A percentile compares a stretch with the other conserved stretches of the same genome.
Conservation (phyloP, 2,113 vertebrate species). For the Cygnus buccinator region DNA sequence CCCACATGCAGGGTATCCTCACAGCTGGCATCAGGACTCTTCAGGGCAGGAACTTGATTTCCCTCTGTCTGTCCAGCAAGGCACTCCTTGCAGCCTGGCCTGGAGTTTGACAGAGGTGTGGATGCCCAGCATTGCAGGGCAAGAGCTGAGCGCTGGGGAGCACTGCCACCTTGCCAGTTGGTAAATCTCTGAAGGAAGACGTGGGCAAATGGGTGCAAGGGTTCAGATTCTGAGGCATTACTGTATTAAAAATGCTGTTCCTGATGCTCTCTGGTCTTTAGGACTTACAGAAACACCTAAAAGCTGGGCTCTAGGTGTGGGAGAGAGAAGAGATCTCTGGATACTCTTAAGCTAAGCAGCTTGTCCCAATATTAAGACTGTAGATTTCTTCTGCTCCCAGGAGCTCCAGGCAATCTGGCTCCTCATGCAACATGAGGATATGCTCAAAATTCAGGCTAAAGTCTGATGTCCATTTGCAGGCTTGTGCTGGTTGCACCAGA, state of each 20-base stretch:
- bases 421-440: not conserved
- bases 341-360: not conserved
- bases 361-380: accelerated
- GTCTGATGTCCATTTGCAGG: not conserved
- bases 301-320: not conserved
- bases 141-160: not conserved
- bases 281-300: not conserved
- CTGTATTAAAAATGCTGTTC: not conserved
- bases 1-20: not conserved
- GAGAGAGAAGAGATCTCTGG: not conserved
- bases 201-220: accelerated
- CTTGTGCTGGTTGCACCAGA: not conserved
- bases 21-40: not conserved
- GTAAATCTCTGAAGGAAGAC: not conserved
- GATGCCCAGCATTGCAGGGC: not conserved
- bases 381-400: not conserved
- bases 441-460: not conserved
- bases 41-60: not conserved
- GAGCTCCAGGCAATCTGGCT: not conserved
- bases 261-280: not conserved
- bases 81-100: not conserved
- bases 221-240: not conserved
- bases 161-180: not conserved
- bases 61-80: not conserved
- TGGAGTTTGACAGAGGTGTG: not conserved